Base-by-base conservation (phyloP, 1,140 invertebrate species). In the Atopsyche davidsoni region DNA sequence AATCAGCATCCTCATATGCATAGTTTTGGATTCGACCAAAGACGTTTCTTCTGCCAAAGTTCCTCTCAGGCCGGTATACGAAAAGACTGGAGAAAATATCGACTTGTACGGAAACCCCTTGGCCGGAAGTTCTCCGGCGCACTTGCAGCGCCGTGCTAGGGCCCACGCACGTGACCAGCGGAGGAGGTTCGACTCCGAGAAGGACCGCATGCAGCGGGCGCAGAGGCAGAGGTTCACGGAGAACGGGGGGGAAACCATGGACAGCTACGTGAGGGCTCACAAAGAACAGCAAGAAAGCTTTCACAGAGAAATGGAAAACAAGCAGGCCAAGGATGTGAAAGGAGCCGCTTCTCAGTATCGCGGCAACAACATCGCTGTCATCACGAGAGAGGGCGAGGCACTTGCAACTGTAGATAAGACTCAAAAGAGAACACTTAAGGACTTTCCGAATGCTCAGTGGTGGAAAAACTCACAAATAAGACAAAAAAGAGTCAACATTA, bases 181-280 rank as follows among this genome's bases (percentile, higher is more conserved):
- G 45, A 51, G 18, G 32, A 48, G 53, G 24, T 58, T 46, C 32
- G 45, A 48, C 14, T 31, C 35, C 9, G 57, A 58, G 32, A 58
- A 58, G n/a, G 17, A 35, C 22, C 41, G 49, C 34, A 51, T 45
- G 21, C 57, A 58, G 31, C 55, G 47, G 14, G 52, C 49, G 3
- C 45, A 51, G 25, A 35, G 40, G 19, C 25, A 46, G 31, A 34
- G 40, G 6, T 45, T 35, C 22, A 22, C 44, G 23, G 17, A 21
- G 35, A 38, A 46, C 6, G 31, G 31, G 2, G 23, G 31, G 23
- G 48, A 64, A 34, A 42, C 43, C 6, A 52, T 63, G 4, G 67
- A 73, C 25, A 72, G 66, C 42, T 72, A 72, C 47, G 67, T 74
- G 64, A 67, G 64, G 65, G 67, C 69, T 4, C 70, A 72, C 35